A percentile compares a stretch with the other conserved stretches of the same genome.
phyloP scores from a whole-genome alignment of 1,140 invertebrate genomes.

The Brachionus rubens region DNA sequence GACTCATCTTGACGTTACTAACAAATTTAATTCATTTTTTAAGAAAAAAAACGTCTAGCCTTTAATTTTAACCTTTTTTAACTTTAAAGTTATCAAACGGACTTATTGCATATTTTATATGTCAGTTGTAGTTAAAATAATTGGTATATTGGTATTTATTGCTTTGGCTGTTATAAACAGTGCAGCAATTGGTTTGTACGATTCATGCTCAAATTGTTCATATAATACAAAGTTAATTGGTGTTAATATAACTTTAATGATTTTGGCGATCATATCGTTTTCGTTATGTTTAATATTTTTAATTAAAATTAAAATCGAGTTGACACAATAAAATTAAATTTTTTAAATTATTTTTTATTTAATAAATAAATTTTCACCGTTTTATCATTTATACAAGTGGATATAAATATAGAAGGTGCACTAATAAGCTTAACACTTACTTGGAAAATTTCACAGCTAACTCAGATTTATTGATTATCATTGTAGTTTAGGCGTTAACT shows the following conservation, averaged over 20 bases:
- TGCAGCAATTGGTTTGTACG: neutral
- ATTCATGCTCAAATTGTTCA: neutral
- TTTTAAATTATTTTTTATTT: too few species aligned
- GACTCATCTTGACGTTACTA: too few species aligned
- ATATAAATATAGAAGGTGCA: too few species aligned
- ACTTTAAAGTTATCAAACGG: slow-evolving; percentile 3
- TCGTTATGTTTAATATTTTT: slow-evolving; percentile 4
- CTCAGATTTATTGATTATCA: too few species aligned
- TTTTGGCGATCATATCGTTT: slow-evolving; percentile 4
- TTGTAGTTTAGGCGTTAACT: too few species aligned
- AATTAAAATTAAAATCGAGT: slow-evolving; percentile 14
- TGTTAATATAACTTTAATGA: neutral
- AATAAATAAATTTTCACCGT: too few species aligned
- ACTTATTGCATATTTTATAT: neutral
- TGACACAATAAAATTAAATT: too few species aligned
- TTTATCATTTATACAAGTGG: too few species aligned
- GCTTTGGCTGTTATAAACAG: slow-evolving; percentile 30
- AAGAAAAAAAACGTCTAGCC: too few species aligned
- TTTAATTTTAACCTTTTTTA: slow-evolving; percentile 50
- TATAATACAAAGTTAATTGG: neutral
- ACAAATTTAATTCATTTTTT: too few species aligned
- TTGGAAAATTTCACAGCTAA: too few species aligned
- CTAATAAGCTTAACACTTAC: too few species aligned
- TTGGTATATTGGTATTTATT: slow-evolving; percentile 16
- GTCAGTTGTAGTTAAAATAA: neutral